These are phyloP conservation scores for Notodonta dromedarius DNA, from an alignment of 2,888 invertebrate genomes.

Conservation along the genomic window DNA sequence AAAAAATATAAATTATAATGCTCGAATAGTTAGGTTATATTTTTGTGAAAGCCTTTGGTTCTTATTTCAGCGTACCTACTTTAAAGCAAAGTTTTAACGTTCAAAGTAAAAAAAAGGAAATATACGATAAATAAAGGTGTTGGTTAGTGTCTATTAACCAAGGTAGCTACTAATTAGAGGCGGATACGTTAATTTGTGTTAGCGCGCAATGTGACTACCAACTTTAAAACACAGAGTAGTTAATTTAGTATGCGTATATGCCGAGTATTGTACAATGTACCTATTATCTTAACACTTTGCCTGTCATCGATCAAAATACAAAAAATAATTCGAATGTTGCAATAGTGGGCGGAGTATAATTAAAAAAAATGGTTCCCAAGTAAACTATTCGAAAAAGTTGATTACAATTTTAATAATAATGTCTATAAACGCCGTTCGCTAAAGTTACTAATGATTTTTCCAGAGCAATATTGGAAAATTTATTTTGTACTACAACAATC, in stretches of 20 bases:
- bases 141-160: too few species aligned
- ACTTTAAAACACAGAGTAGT: not conserved
- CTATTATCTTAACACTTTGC: not conserved
- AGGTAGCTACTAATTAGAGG: too few species aligned
- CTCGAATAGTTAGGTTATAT: too few species aligned
- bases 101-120: too few species aligned
- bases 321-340: slow-evolving; percentile 25
- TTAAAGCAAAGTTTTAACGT: not conserved
- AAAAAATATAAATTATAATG: too few species aligned
- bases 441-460: slow-evolving; percentile 55
- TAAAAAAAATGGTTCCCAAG: slow-evolving; percentile 35
- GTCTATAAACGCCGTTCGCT: slow-evolving; percentile 42
- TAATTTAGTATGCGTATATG: too few species aligned
- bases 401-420: slow-evolving; percentile 44
- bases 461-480: slow-evolving; percentile 48
- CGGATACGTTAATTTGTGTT: not conserved
- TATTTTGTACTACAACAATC: slow-evolving; percentile 1
- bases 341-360: slow-evolving; percentile 24
- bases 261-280: not conserved
- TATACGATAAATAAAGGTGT: too few species aligned
- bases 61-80: not conserved
- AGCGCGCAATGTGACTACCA: not conserved
- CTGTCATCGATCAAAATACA: slow-evolving; percentile 23
- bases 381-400: slow-evolving; percentile 36
- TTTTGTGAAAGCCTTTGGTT: too few species aligned